These are phyloP conservation scores for Eulithis testata DNA, from an alignment of 2,888 invertebrate species.

Conservation along the genomic window DNA sequence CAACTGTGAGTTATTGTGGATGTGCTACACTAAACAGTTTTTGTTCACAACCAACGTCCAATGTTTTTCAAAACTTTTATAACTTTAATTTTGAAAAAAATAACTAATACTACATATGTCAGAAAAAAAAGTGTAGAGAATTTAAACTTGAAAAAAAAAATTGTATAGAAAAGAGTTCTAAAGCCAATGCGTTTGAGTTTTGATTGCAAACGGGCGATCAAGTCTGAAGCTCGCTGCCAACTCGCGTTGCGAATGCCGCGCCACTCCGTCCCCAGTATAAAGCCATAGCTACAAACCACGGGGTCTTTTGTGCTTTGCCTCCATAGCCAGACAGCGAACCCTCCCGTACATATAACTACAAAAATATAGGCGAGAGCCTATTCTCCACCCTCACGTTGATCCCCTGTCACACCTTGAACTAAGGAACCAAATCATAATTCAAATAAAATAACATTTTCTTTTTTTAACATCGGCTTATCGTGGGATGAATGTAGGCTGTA, in stretches of 20 bases:
- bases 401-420: constrained; percentile 30
- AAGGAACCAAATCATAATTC: constrained; percentile 6
- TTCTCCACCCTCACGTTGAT: constrained; percentile 47
- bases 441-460: constrained; percentile 2
- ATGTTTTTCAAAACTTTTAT: constrained; percentile 33
- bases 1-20: constrained; percentile 49
- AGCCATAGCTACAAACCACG: constrained; percentile 68
- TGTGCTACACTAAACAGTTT: constrained; percentile 47
- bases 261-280: constrained; percentile 52
- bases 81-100: constrained; percentile 26
- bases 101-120: neutral
- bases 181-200: constrained; percentile 54
- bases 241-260: constrained; percentile 66
- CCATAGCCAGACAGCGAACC: constrained; percentile 76
- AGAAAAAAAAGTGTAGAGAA: constrained; percentile 28
- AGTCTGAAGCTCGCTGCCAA: constrained; percentile 75
- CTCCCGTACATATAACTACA: constrained; percentile 60
- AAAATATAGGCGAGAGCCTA: constrained; percentile 12
- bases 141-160: constrained; percentile 24
- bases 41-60: constrained; percentile 38
- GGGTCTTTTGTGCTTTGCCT: constrained; percentile 71
- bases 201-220: constrained; percentile 76
- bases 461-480: constrained; percentile 20
- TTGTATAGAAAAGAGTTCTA: constrained; percentile 11
- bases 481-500: constrained; percentile 36